phyloP scores from a whole-genome alignment of 1,140 invertebrate species.

The Rhynchophorus ferrugineus region DNA sequence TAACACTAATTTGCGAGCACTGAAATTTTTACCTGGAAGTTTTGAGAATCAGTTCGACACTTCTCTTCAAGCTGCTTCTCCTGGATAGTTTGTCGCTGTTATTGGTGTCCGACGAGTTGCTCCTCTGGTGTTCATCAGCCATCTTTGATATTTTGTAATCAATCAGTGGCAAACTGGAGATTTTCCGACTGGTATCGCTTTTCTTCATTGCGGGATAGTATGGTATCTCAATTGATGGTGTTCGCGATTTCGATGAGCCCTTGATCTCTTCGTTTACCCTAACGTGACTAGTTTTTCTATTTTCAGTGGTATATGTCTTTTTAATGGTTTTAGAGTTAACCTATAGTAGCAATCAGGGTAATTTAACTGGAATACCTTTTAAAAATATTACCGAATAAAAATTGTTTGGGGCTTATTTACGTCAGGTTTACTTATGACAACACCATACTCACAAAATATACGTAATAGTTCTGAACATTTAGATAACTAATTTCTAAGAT shows the following conservation, averaged over 20 bases:
- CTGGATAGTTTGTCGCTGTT: conserved; percentile 6
- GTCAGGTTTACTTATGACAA: too few species aligned
- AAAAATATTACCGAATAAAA: too few species aligned
- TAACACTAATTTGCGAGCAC: background rate
- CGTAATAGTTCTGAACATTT: too few species aligned
- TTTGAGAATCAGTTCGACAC: conserved; percentile 11
- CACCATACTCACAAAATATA: too few species aligned
- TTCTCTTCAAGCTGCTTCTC: conserved; percentile 5
- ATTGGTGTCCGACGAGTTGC: conserved; percentile 1
- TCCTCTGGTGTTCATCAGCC: background rate
- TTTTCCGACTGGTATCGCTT: background rate
- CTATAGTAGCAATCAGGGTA: too few species aligned
- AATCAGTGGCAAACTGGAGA: conserved; percentile 2
- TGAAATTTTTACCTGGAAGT: conserved; percentile 8
- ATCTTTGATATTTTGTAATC: conserved; percentile 4
- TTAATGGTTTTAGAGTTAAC: conserved; percentile 6
- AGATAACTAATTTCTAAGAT: too few species aligned
- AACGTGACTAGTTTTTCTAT: background rate
- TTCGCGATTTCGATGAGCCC: background rate
- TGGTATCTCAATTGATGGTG: conserved; percentile 12
- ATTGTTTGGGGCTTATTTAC: too few species aligned
- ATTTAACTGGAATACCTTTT: too few species aligned
- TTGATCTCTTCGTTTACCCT: background rate
- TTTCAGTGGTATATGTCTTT: background rate
- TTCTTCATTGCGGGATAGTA: conserved; percentile 1